A percentile compares a stretch with the other conserved stretches of the same genome.
phyloP scores from a whole-genome alignment of 1,140 invertebrate species.

The Drosophila saltans region DNA sequence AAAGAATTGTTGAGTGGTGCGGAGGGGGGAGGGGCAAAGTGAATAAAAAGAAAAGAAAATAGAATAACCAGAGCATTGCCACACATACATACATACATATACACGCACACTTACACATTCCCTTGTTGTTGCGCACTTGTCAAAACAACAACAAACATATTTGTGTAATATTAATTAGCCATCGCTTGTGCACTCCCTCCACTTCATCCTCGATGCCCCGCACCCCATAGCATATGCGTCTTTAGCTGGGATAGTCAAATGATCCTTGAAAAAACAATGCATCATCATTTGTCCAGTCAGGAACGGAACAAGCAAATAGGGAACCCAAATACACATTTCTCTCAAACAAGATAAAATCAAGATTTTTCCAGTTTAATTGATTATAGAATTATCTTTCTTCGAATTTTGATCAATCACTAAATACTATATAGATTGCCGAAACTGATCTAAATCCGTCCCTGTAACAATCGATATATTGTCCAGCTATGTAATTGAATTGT shows the following conservation, averaged over 20 bases:
- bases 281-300: conserved; percentile 25
- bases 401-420: no score
- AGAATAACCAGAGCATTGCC: conserved; percentile 25
- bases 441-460: background rate
- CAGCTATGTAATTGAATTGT: conserved; percentile 29
- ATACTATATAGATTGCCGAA: no score
- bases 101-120: background rate
- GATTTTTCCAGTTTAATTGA: no score
- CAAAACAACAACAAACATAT: conserved; percentile 56
- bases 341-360: no score
- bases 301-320: background rate
- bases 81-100: background rate
- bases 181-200: conserved; percentile 1
- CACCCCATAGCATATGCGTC: conserved; percentile 18
- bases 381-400: no score
- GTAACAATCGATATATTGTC: conserved; percentile 21
- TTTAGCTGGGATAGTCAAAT: background rate
- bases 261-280: conserved; percentile 23
- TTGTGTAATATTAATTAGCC: conserved; percentile 15
- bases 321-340: no score
- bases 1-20: background rate
- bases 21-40: conserved; percentile 2
- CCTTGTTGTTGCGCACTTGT: conserved; percentile 64
- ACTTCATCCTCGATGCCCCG: background rate
- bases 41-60: conserved; percentile 41